Conservation (phyloP, 2,113 vertebrate genomes). For the Taurulus bubalis region DNA sequence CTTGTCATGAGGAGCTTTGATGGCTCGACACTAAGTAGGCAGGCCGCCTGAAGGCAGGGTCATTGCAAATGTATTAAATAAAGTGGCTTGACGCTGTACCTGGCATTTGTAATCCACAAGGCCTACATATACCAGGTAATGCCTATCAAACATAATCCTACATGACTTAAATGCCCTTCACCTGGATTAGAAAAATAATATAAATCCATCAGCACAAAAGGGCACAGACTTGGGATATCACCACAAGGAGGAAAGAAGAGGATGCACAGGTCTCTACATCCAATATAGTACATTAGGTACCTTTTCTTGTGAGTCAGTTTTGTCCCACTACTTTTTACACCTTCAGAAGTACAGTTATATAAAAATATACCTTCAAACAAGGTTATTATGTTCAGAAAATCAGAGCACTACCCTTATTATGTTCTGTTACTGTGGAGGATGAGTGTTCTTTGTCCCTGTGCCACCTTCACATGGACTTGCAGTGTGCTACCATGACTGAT, state of each 20-base stretch:
- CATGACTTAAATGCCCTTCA: conserved; percentile 83
- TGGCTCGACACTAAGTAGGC: conserved; percentile 79
- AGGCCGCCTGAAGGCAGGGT: conserved; percentile 77
- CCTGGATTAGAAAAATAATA: conserved; percentile 75
- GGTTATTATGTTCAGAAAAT: neutral
- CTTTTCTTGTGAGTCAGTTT: neutral
- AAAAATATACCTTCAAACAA: neutral
- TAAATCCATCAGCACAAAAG: conserved; percentile 69
- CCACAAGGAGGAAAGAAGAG: conserved; percentile 38
- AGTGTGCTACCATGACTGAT: conserved; percentile 14
- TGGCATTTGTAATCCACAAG: conserved; percentile 85
- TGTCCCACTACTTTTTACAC: neutral
- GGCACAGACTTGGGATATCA: conserved; percentile 66
- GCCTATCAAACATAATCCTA: conserved; percentile 84
- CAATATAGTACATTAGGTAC: conserved; percentile 2
- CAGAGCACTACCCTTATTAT: neutral
- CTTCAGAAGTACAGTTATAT: neutral
- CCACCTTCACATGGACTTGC: neutral
- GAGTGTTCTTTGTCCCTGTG: neutral
- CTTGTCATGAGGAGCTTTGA: conserved; percentile 76
- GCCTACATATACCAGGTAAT: conserved; percentile 80
- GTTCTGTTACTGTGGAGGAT: neutral
- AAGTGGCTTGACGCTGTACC: conserved; percentile 73
- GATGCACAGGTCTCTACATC: conserved; percentile 18
- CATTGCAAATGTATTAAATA: conserved; percentile 80